Conservation (phyloP, 2,797 vertebrate species). For the Peromyscus eremicus region DNA sequence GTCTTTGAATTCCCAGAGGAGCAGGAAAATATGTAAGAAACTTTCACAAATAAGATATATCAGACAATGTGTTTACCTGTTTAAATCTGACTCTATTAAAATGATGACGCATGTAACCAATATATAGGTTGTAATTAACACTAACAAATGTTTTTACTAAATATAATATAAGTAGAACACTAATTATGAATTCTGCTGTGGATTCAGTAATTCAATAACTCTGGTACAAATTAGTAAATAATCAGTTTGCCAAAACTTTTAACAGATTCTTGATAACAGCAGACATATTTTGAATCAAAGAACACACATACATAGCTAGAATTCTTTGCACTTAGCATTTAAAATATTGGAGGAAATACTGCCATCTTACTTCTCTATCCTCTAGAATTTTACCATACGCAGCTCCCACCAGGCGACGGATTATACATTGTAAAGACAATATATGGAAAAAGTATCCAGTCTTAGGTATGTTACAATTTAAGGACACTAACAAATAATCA, state of each 20-base stretch:
- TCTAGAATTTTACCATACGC: conserved; percentile 27
- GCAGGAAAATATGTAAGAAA: background rate
- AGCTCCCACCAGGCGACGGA: background rate
- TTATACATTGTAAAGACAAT: conserved; percentile 7
- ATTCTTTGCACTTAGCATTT: conserved; percentile 19
- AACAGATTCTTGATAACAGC: conserved; percentile 6
- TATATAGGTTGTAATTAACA: conserved; percentile 10
- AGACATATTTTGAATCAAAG: conserved; percentile 29
- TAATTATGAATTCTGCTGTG: conserved; percentile 35
- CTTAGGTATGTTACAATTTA: conserved; percentile 27
- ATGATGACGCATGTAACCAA: background rate
- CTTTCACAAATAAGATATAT: conserved; percentile 14
- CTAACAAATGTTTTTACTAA: background rate
- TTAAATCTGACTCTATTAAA: conserved; percentile 44
- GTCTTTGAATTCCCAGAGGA: conserved; percentile 24
- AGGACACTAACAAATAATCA: background rate
- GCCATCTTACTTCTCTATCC: background rate
- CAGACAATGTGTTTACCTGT: background rate
- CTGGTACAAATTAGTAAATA: conserved; percentile 54
- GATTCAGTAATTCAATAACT: conserved; percentile 44
- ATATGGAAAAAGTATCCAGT: conserved; percentile 3
- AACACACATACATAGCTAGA: background rate
- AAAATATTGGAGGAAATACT: conserved; percentile 34
- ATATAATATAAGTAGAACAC: conserved; percentile 37
- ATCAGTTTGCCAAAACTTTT: conserved; percentile 16